These are phyloP conservation scores for Trididemnum nubilum DNA, from an alignment of 23 tunicate genomes.

Conservation along the genomic window DNA sequence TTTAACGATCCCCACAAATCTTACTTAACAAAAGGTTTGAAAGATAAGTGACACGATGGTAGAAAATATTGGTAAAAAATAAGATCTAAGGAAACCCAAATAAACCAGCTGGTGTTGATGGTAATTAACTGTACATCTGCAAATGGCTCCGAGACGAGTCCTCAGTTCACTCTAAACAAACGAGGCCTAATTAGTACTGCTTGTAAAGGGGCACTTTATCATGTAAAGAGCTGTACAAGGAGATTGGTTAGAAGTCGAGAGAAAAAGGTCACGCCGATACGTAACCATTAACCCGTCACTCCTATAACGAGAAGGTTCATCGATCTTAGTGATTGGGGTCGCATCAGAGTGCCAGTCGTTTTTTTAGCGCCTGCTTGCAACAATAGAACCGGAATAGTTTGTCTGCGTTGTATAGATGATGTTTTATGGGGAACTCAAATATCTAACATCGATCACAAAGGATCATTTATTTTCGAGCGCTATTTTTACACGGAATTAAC, in stretches of 20 bases:
- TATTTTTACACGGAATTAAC: background rate
- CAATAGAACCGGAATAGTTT: background rate
- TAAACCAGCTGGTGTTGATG: background rate
- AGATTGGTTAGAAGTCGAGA: background rate
- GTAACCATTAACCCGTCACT: constrained; percentile 28
- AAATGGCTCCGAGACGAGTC: too few species aligned
- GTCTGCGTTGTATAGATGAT: background rate
- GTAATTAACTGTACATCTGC: background rate
- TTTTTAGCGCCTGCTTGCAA: background rate
- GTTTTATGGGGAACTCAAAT: background rate
- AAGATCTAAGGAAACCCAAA: too few species aligned
- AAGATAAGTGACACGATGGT: too few species aligned
- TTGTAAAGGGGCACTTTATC: background rate
- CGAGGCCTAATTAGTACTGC: background rate
- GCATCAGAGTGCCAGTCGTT: background rate
- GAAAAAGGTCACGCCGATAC: constrained; percentile 10
- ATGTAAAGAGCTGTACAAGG: background rate
- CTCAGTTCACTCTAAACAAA: background rate
- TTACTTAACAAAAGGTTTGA: too few species aligned
- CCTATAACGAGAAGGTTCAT: constrained; percentile 6
- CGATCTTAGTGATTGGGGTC: background rate
- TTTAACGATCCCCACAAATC: too few species aligned
- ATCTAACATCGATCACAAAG: background rate
- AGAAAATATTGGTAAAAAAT: too few species aligned
- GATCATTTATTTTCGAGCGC: background rate